Conservation (phyloP, 2,888 invertebrate genomes). For the Sesia apiformis region DNA sequence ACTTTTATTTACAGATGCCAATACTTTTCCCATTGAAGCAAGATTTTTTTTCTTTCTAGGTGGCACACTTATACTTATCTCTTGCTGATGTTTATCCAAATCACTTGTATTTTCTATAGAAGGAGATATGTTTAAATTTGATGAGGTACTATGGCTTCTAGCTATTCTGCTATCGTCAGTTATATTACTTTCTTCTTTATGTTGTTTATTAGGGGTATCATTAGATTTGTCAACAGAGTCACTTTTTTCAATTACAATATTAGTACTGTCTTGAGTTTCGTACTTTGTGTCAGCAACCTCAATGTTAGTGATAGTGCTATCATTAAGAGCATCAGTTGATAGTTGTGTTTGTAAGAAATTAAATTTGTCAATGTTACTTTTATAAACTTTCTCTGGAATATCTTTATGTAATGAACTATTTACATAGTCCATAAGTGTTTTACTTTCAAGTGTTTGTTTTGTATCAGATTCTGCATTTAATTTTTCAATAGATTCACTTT, state of each 20-base stretch:
- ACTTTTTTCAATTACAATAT: conserved; percentile 14
- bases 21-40: conserved; percentile 21
- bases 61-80: conserved; percentile 51
- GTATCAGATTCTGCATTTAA: conserved; percentile 24
- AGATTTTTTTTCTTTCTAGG: conserved; percentile 54
- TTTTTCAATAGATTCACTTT: conserved; percentile 7
- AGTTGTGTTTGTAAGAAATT: conserved; percentile 63
- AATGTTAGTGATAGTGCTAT: conserved; percentile 15
- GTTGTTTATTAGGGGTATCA: conserved; percentile 12
- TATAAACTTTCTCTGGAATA: conserved; percentile 45
- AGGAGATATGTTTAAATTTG: conserved; percentile 13
- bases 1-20: conserved; percentile 13
- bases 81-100: conserved; percentile 26
- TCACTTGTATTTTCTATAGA: conserved; percentile 14
- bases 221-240: conserved; percentile 10
- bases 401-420: conserved; percentile 18
- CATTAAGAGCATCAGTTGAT: conserved; percentile 27
- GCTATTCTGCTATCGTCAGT: conserved; percentile 59
- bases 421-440: conserved; percentile 11
- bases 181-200: conserved; percentile 39
- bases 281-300: conserved; percentile 7
- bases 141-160: conserved; percentile 24
- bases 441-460: conserved; percentile 16
- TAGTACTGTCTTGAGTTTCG: conserved; percentile 24
- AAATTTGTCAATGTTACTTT: conserved; percentile 52